Evolutionary conservation across 2,888 invertebrate species (phyloP), one percentile per base, ranked within the genome.

Genomic region (Drosophila pseudotakahashii): DNA sequence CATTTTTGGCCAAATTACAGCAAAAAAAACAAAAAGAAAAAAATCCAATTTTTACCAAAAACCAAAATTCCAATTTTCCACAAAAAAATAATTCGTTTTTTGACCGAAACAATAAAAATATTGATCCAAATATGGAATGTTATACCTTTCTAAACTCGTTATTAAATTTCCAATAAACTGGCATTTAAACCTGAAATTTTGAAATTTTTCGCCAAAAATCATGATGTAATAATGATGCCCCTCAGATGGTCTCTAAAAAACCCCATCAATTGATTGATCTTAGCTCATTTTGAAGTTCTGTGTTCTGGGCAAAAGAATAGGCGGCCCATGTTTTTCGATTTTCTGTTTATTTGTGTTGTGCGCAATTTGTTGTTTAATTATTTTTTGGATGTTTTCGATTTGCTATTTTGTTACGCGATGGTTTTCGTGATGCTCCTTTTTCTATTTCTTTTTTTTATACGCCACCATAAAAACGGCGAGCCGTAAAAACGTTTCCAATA

Each of bases 401-500:
- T 70, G 51, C 72, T 72, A 52, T 73, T 73, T 67, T 68, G 54
- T 67, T 67, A 66, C 66, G 67, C 66, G 67, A 52, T 55, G 59
- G 64, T 19, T 51, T 62, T 62, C 51, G 42, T 47, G 55, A 59
- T 47, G 64, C 51, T 48, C 32, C 52, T 30, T 30, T 62, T 26
- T 26, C 26, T 6, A 26, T 26, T 26, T 26, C 26, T 26, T 66
- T 44, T 64, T 68, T 59, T 59, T 53, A 50, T 47, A 67, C 45
- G 53, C 79, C 72, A 69, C 70, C 47, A 85, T 81, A 82, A 81
- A 81, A 85, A 85, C 72, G 75, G 67, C 67, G 64, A 53, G 61
- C 66, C 81, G 75, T 81, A 81, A 81, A 81, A 81, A 85, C 77
- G 81, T 75, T 77, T 72, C 68, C 70, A 73, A 82, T 85, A 82